Conservation (phyloP, 2,113 vertebrate species). For the Murina feae region DNA sequence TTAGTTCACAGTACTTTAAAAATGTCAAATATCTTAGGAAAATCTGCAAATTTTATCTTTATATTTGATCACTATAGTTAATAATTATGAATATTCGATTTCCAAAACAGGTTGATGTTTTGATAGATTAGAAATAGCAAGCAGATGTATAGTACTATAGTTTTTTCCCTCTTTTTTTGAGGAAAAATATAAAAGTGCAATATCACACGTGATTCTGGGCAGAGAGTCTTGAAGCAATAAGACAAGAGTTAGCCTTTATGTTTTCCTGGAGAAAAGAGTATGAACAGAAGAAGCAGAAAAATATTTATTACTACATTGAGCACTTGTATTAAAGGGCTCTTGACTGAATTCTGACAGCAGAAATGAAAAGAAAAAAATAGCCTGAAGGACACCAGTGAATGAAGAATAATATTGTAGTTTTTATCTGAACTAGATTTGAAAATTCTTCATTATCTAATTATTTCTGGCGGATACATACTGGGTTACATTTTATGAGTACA, state of each 20-base stretch:
- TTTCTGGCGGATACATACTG: constrained; percentile 42
- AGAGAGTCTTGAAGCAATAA: background rate
- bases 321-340: background rate
- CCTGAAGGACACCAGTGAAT: background rate
- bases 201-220: background rate
- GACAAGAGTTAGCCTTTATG: background rate
- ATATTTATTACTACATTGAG: background rate
- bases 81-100: constrained; percentile 9
- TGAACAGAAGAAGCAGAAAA: background rate
- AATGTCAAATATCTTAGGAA: background rate
- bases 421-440: background rate
- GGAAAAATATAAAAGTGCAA: background rate
- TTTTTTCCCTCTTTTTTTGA: background rate
- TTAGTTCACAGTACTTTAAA: background rate
- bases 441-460: constrained; percentile 34
- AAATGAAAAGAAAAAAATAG: constrained; percentile 24
- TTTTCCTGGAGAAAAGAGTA: background rate
- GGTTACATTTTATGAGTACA: background rate
- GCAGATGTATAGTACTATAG: background rate
- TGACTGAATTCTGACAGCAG: background rate
- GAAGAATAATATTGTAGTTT: background rate
- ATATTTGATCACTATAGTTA: background rate
- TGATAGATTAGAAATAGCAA: background rate
- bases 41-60: constrained; percentile 6
- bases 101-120: background rate